Evolutionary conservation across 2,888 invertebrate genomes (phyloP).

Genomic region (Conomelus anceps): DNA sequence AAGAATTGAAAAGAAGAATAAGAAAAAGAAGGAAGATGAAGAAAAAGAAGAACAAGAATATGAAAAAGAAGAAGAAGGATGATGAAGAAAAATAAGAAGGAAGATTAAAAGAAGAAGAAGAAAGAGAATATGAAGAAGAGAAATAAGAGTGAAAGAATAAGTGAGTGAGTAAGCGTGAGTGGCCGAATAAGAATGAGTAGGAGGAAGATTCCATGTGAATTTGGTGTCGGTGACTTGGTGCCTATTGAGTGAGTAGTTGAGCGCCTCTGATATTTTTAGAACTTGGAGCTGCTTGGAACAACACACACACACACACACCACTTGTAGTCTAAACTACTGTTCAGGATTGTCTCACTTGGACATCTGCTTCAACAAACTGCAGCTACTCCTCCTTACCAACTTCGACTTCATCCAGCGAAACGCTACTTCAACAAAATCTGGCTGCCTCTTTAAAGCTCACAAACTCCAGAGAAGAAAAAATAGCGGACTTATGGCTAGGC

Average conservation of each 20-base stretch:
- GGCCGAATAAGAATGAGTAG: too few relatives aligned
- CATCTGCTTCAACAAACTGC: not conserved
- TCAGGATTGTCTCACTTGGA: not conserved
- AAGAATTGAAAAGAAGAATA: not conserved
- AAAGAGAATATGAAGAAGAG: not conserved
- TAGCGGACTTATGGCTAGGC: too few relatives aligned
- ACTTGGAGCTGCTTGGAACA: not conserved
- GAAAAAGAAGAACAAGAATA: too few relatives aligned
- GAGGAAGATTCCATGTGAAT: not conserved
- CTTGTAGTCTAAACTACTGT: not conserved
- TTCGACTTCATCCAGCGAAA: too few relatives aligned
- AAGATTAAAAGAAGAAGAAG: too few relatives aligned
- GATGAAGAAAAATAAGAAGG: too few relatives aligned
- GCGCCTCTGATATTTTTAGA: not conserved
- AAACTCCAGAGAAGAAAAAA: too few relatives aligned
- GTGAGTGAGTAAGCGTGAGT: not conserved
- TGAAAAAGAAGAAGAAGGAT: too few relatives aligned
- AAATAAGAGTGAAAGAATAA: not conserved
- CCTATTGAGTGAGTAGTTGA: not conserved
- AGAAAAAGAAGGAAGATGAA: not conserved
- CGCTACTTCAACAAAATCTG: too few relatives aligned
- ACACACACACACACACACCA: not conserved
- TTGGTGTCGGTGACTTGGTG: not conserved
- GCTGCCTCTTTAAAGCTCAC: too few relatives aligned
- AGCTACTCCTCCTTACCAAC: too few relatives aligned